Evolutionary conservation across 2,888 invertebrate genomes (phyloP), one percentile per base, ranked within the genome.

Genomic region (Coelinius sp.): DNA sequence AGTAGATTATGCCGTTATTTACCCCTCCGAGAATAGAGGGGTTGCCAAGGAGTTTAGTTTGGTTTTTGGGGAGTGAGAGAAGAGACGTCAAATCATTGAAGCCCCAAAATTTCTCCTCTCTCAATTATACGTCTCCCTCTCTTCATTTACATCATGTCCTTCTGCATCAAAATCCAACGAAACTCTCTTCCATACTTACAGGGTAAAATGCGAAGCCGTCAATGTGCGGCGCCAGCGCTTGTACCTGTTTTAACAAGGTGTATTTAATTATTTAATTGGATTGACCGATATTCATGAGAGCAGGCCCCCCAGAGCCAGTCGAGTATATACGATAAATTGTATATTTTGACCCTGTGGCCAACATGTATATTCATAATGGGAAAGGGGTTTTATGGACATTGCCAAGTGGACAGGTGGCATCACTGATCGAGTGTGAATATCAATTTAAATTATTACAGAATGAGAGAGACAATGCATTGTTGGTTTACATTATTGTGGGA

Each of bases 201-300:
- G 24, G 24, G 5, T 35, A 38, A 20, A 67, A 52, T 56, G 53
- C 22, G 77, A 77, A 79, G 78, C 78, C 75, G 65, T 64, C 67
- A 73, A 76, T 73, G 75, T 75, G 77, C 77, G 72, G 70, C 44
- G 35, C 59, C 44, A 64, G 68, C 59, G 68, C 68, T 73, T 53
- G 70, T 70, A 70, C 56, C 56, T 52, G 67, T 71, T 67, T 71
- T 70, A 76, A 76, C 77, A 75, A 73, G 68, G 68, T 78, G 76
- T 73, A 76, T 79, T 81, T 83, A 83, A 84, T 82, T 81, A 77
- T 82, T 81, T 85, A 84, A 86, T 83, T 78, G 83, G 84, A 86
- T 86, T 86, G 86, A 77, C 85, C 85, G 85, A 84, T 81, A 85
- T 84, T 77, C 75, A 70, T 65, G 68, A 44, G 59, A 44, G 25